Evolutionary conservation across 2,888 invertebrate genomes (phyloP), one percentile per base, ranked within the genome.

Genomic region (Cepaea hortensis): DNA sequence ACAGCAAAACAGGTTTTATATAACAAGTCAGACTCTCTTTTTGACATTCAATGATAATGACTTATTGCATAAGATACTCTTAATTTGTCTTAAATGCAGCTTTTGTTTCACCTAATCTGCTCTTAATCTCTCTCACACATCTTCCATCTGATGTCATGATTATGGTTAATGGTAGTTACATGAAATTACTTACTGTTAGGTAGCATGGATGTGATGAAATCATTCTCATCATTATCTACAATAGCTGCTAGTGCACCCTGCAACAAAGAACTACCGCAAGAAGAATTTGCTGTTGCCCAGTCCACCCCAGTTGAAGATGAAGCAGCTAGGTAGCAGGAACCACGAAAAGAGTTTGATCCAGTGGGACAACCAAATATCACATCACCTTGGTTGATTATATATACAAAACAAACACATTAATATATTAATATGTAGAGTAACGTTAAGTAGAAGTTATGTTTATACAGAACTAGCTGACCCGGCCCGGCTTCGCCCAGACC

Each of bases 181-280:
- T 55, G 55, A 55, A 55, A 55, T 55, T 50, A 70, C 85, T 85
- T 48, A 85, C 85, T 91, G 89, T 81, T 86, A 48, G 91, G 91
- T 7, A 92, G 82, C 35, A 90, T 89, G 65, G 91, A 91, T 70
- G 87, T 88, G 50, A 92, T 82, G 77, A 91, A 92, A 20, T 89
- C 88, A 65, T 91, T 91, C 84, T 92, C 91, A 13, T 86, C 81
- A 77, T 88, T 87, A 73, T 90, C 88, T 15, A 83, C 76, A 65
- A 92, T 91, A 35, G 91, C 89, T 6, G 88, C 91, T 0, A 92
- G 88, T 9, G 90, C 89, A 3, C 87, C 90, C 0, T 89, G 89
- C n/a, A 89, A 73, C 18, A 75, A 70, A 9, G 89, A 79, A 86
- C 91, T 91, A 13, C 89, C 81, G 85, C 91, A 92, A 50, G 80